A percentile compares a stretch with the other conserved stretches of the same genome.
These are phyloP conservation scores for Philereme transversata DNA, from an alignment of 2,888 invertebrate species.

Conservation along the genomic window DNA sequence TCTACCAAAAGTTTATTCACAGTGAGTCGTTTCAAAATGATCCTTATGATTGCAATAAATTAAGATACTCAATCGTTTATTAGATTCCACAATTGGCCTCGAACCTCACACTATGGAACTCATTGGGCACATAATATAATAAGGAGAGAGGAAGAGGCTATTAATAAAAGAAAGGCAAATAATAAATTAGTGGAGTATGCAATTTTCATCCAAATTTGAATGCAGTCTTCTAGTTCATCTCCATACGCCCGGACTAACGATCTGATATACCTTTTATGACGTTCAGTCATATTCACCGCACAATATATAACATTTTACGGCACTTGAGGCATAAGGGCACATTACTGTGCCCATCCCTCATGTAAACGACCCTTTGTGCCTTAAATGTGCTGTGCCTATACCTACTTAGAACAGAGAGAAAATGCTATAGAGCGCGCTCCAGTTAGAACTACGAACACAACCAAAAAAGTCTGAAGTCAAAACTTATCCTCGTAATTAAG, in stretches of 20 bases:
- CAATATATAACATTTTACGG: conserved; percentile 37
- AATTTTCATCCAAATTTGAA: too few species aligned
- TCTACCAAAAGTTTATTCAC: too few species aligned
- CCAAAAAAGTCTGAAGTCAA: background rate
- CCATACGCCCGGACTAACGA: background rate
- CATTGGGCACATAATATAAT: too few species aligned
- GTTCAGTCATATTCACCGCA: conserved; percentile 36
- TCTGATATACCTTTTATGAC: conserved; percentile 17
- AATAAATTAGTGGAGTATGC: too few species aligned
- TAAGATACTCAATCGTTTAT: too few species aligned
- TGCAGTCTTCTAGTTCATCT: too few species aligned
- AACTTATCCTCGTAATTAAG: background rate
- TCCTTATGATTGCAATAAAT: too few species aligned
- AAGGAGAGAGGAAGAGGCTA: too few species aligned
- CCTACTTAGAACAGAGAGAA: conserved; percentile 11
- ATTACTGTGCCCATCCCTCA: conserved; percentile 39
- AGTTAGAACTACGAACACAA: conserved; percentile 1
- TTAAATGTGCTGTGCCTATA: conserved; percentile 17
- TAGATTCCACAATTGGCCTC: too few species aligned
- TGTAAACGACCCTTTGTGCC: conserved; percentile 39
- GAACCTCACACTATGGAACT: too few species aligned
- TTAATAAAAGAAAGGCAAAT: too few species aligned
- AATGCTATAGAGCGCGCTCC: conserved; percentile 5
- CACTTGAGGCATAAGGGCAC: conserved; percentile 36
- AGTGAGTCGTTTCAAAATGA: too few species aligned